Conservation (phyloP, 2,888 invertebrate genomes). For the Linnaemya vulpina region DNA sequence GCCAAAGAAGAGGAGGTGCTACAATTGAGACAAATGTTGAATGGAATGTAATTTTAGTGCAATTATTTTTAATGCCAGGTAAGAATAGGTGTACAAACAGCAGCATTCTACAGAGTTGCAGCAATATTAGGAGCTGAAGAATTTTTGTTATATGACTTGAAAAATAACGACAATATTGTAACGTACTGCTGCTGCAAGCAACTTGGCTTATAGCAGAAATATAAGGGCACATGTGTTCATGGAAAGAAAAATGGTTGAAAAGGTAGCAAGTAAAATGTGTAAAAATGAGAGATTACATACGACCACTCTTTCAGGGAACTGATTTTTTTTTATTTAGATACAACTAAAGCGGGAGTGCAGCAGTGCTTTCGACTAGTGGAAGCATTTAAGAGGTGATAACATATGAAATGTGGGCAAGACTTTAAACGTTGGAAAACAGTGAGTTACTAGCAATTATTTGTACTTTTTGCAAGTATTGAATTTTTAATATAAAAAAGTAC, state of each 20-base stretch:
- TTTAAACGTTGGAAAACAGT: background rate
- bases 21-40: slow-evolving; percentile 46
- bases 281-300: slow-evolving; percentile 59
- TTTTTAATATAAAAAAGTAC: too few species aligned
- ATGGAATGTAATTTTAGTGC: slow-evolving; percentile 62
- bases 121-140: background rate
- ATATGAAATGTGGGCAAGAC: background rate
- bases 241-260: slow-evolving; percentile 35
- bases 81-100: slow-evolving; percentile 45
- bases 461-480: too few species aligned
- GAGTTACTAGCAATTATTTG: too few species aligned
- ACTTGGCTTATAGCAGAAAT: background rate
- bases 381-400: background rate
- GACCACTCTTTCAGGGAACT: background rate
- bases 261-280: slow-evolving; percentile 33
- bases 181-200: slow-evolving; percentile 28
- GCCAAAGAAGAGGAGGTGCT: slow-evolving; percentile 16
- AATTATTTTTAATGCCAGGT: slow-evolving; percentile 70
- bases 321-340: background rate
- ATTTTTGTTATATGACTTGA: background rate
- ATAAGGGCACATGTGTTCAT: background rate
- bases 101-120: slow-evolving; percentile 7
- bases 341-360: background rate
- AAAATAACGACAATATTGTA: slow-evolving; percentile 47
- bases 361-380: background rate